Evolutionary conservation across 23 tunicate genomes (phyloP), one percentile per base, ranked within the genome.

Genomic region (Ascidia mentula): DNA sequence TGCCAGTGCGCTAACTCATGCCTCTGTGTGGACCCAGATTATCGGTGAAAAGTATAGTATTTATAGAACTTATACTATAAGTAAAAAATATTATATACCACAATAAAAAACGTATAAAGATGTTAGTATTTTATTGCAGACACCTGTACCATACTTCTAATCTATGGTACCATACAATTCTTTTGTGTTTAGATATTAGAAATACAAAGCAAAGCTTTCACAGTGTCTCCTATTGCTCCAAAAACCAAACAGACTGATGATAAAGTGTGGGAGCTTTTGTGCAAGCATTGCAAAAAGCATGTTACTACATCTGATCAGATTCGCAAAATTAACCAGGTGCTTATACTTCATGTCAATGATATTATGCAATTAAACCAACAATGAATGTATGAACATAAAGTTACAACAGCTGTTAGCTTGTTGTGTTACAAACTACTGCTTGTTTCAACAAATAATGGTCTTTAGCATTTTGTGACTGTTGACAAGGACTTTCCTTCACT

Each of bases 271-370:
- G 42, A 34, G 20, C 40, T 83, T 31, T 38, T 31, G 2, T 83
- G 87, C 39, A 37, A 36, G 17, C 34, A 75, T 61, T 83, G 87
- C 69, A 83, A 75, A 37, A 60, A 40, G 15, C 37, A 37, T 22
- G 87, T 76, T 37, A 83, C 87, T 12, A 18, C 65, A 65, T 83
- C 87, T 4, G 76, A 83, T 37, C 71, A 83, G 40, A 39, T 83
- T 38, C 18, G 81, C 1, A 72, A 59, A 15, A 75, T 83, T 2
- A 83, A 83, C 18, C 74, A 71, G 74, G 74, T 18, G 35, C 18
- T 17, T 17, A 34, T 9, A 71, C 74, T 34, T 34, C 65, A 20
- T 53, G 7, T 53, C 65, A 5, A 53, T 5, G 24, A 42, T 15
- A 42, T 12, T 9, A 15, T 42, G 53, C 15, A 15, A 9, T 42